Percentiles rank a stretch among this genome's conserved stretches.
These are phyloP conservation scores for Oscheius sp. DNA, from an alignment of 2,888 invertebrate species.

Conservation along the genomic window DNA sequence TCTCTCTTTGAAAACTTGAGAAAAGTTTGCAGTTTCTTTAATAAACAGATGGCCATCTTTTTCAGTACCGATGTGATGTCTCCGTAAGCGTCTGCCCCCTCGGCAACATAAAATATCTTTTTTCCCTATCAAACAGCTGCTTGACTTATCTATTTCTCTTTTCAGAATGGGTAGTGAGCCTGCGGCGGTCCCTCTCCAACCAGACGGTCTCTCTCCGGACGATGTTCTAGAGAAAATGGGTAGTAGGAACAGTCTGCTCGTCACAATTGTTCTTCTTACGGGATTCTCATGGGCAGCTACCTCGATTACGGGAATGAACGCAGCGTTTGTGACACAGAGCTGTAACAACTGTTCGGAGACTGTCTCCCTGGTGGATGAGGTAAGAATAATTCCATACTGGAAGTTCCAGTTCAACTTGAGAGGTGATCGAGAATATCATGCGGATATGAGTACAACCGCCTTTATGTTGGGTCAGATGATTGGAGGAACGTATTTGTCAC, in stretches of 20 bases:
- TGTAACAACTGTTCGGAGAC: constrained; percentile 26
- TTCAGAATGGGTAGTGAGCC: too few relatives aligned
- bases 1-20: too few relatives aligned
- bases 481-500: constrained; percentile 33
- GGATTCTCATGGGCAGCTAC: constrained; percentile 29
- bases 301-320: constrained; percentile 33
- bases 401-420: constrained; percentile 35
- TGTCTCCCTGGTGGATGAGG: constrained; percentile 29
- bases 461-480: constrained; percentile 44
- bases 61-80: too few relatives aligned
- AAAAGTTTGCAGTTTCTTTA: too few relatives aligned
- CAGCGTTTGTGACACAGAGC: constrained; percentile 34
- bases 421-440: constrained; percentile 31
- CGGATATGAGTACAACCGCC: constrained; percentile 34
- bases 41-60: too few relatives aligned
- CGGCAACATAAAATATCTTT: too few relatives aligned
- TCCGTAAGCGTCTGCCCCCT: too few relatives aligned
- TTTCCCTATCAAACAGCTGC: too few relatives aligned
- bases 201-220: constrained; percentile 22
- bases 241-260: background rate
- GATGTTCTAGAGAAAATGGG: constrained; percentile 24
- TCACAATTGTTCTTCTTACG: constrained; percentile 9
- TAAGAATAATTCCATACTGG: background rate
- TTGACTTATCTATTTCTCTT: too few relatives aligned
- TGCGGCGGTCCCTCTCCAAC: background rate